These are phyloP conservation scores for Denticeps clupeoides DNA, from an alignment of 2,797 vertebrate species.

Conservation along the genomic window DNA sequence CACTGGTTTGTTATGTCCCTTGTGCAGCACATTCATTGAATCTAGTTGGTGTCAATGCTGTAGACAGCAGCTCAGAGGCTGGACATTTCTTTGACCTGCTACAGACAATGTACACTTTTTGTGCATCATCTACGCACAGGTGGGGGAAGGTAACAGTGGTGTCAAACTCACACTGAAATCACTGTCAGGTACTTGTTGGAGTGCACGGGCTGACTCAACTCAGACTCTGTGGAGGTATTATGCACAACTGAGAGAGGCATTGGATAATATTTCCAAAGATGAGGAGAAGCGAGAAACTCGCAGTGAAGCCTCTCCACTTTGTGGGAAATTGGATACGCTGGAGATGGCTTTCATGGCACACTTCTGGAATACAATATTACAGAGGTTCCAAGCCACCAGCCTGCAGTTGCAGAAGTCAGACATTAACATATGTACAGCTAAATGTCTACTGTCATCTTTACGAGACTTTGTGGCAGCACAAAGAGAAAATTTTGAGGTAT, in stretches of 20 bases:
- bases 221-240: background rate
- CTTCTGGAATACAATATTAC: background rate
- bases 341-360: constrained; percentile 5
- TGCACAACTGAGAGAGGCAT: background rate
- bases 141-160: too few species aligned
- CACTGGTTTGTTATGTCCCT: background rate
- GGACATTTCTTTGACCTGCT: constrained; percentile 1
- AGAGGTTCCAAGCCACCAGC: constrained; percentile 17
- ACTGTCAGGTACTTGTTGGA: background rate
- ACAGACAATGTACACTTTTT: constrained; percentile 8
- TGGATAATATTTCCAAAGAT: background rate
- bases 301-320: background rate
- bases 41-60: constrained; percentile 4
- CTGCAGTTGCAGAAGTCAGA: constrained; percentile 8
- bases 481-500: constrained; percentile 3
- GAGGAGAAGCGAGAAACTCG: background rate
- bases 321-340: background rate
- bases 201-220: background rate
- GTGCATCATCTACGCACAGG: background rate
- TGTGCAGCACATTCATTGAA: constrained; percentile 8
- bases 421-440: constrained; percentile 16
- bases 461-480: constrained; percentile 3
- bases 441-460: constrained; percentile 3
- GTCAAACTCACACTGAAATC: too few species aligned
- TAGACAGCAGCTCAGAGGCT: constrained; percentile 3